Conservation (phyloP, 2,113 vertebrate species). For the Elanus axillaris region DNA sequence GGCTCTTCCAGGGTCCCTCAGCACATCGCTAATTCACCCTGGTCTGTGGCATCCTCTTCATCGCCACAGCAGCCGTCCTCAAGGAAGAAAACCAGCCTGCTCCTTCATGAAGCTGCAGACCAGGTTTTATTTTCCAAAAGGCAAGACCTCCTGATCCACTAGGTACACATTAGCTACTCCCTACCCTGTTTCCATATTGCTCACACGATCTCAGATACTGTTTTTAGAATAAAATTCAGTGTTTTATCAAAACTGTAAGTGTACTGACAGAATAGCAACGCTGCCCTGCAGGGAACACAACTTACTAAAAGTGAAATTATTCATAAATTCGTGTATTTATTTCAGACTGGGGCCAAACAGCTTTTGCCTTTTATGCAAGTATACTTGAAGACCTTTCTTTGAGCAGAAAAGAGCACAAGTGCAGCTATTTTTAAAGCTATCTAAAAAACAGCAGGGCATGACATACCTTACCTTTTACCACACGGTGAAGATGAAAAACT, state of each 20-base stretch:
- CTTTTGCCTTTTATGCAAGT: background rate
- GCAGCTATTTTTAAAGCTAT: background rate
- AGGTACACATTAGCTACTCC: background rate
- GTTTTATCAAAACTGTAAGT: background rate
- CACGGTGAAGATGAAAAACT: slow-evolving; percentile 52
- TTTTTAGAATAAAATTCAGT: background rate
- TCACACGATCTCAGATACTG: fast-evolving
- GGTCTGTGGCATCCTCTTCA: background rate
- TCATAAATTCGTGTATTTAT: background rate
- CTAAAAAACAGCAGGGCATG: background rate
- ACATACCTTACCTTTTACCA: slow-evolving; percentile 53
- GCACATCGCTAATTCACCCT: fast-evolving
- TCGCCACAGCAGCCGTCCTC: background rate
- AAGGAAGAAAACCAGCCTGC: background rate
- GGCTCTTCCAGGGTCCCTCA: background rate
- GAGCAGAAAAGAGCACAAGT: slow-evolving; percentile 6
- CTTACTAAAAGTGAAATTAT: background rate
- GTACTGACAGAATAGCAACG: background rate
- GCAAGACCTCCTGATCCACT: background rate
- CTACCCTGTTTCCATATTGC: background rate
- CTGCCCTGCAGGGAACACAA: background rate
- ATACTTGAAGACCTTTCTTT: background rate
- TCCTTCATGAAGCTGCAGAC: background rate
- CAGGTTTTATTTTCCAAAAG: background rate
- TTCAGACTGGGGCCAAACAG: background rate